Conservation (phyloP, 2,113 vertebrate species). For the Planiliza haematocheilus region DNA sequence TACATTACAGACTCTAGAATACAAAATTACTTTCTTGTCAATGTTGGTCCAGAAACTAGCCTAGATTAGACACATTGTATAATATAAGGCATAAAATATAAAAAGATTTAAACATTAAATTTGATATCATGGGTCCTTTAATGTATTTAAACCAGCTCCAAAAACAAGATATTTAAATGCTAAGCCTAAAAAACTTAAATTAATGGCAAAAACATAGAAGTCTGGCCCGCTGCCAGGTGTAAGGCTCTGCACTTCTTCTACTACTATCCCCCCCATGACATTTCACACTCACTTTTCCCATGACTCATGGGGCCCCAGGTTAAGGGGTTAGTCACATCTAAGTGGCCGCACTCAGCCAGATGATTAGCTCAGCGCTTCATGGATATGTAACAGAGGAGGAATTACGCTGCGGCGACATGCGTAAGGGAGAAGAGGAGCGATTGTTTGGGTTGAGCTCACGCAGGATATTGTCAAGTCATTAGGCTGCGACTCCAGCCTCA, state of each 20-base stretch:
- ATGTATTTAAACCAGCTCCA: background rate
- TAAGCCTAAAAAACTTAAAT: background rate
- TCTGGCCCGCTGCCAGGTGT: conserved; percentile 44
- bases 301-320: conserved; percentile 58
- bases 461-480: conserved; percentile 21
- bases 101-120: too few relatives aligned
- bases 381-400: conserved; percentile 32
- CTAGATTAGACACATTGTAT: too few relatives aligned
- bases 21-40: too few relatives aligned
- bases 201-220: conserved; percentile 16
- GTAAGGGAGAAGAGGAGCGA: background rate
- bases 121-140: too few relatives aligned
- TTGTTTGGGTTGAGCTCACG: conserved; percentile 47
- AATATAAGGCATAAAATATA: too few relatives aligned
- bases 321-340: conserved; percentile 29
- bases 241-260: conserved; percentile 10
- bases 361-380: conserved; percentile 59
- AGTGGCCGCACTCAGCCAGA: conserved; percentile 68
- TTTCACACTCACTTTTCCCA: conserved; percentile 67
- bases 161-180: background rate
- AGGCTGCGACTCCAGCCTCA: background rate
- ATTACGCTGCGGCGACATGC: conserved; percentile 25
- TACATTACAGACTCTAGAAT: too few relatives aligned
- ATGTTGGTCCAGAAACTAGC: too few relatives aligned
- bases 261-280: conserved; percentile 32